Evolutionary conservation across 2,113 vertebrate species (phyloP).

Genomic region (Otocyon megalotis): DNA sequence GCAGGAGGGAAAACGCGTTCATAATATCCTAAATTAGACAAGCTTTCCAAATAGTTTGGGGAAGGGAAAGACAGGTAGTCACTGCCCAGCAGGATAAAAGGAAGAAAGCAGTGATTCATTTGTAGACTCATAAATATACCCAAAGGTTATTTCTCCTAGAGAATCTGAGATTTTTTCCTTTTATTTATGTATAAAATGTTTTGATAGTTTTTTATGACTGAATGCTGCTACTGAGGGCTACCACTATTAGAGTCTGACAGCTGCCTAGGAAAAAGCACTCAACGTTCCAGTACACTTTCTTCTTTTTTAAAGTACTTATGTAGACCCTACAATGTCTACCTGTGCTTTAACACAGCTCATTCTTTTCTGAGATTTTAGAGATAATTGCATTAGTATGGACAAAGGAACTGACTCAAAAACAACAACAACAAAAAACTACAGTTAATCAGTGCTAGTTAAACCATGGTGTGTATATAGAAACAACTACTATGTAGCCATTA

Average conservation of each 20-base stretch:
- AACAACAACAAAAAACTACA: too few species aligned
- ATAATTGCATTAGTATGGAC: neutral
- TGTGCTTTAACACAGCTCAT: neutral
- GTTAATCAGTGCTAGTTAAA: neutral
- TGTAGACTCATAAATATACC: neutral
- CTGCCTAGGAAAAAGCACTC: neutral
- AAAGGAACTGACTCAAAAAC: neutral
- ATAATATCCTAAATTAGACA: constrained; percentile 56
- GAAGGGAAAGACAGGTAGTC: constrained; percentile 14
- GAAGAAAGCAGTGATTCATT: constrained; percentile 14
- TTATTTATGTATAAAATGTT: constrained; percentile 38
- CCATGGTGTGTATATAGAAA: neutral
- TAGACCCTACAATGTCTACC: neutral
- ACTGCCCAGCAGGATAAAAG: neutral
- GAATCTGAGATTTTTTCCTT: neutral
- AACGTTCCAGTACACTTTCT: neutral
- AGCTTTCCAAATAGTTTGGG: constrained; percentile 26
- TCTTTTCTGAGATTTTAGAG: neutral
- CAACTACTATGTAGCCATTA: neutral
- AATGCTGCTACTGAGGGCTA: neutral
- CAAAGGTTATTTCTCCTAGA: constrained; percentile 49
- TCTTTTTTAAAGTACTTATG: constrained; percentile 5
- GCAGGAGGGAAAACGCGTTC: constrained; percentile 51
- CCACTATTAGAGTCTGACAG: neutral
- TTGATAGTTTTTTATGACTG: constrained; percentile 21